Percentiles rank a stretch among this genome's conserved stretches.
phyloP scores from a whole-genome alignment of 2,113 vertebrate species.

The Chloroceryle aenea region DNA sequence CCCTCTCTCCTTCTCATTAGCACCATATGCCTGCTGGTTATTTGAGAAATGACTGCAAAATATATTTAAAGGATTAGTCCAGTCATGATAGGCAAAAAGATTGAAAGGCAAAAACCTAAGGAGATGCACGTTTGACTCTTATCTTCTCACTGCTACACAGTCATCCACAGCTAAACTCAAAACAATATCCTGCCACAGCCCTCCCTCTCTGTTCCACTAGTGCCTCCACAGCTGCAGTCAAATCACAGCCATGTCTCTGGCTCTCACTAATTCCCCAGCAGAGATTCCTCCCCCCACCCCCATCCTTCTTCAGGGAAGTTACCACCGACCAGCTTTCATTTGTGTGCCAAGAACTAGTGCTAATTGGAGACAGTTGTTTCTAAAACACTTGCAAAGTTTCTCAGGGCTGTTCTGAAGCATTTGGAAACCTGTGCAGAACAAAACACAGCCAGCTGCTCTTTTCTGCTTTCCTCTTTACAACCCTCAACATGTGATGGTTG shows the following conservation, averaged over 20 bases:
- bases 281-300: not conserved
- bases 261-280: not conserved
- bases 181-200: not conserved
- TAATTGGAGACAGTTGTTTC: not conserved
- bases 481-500: not conserved
- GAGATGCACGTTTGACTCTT: not conserved
- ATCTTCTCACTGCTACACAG: not conserved
- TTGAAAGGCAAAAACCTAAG: not conserved
- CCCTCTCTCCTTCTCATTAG: constrained; percentile 48
- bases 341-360: not conserved
- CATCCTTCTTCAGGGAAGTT: not conserved
- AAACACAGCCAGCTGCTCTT: not conserved
- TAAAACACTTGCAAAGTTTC: not conserved
- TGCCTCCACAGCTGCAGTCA: not conserved
- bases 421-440: not conserved
- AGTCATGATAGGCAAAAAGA: not conserved
- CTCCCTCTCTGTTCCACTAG: not conserved
- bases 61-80: constrained; percentile 62
- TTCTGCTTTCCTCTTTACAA: not conserved
- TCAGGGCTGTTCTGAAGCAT: not conserved
- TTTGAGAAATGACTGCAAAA: constrained; percentile 66
- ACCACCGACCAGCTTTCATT: not conserved
- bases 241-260: not conserved
- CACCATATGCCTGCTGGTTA: constrained; percentile 73
- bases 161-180: not conserved